Conservation (phyloP, 2,888 invertebrate species). For the Ptychoptera contaminata region DNA sequence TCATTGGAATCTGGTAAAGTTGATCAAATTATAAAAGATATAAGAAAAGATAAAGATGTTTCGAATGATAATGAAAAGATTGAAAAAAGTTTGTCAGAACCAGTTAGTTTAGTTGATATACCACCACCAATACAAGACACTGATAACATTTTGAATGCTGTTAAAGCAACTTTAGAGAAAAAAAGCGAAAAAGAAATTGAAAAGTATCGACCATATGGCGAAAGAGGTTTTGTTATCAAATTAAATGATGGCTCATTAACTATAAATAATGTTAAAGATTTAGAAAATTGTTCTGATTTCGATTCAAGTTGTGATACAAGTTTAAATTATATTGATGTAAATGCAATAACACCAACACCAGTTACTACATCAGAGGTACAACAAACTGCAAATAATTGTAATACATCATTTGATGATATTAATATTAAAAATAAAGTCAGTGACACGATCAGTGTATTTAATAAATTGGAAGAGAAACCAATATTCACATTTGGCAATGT, state of each 20-base stretch:
- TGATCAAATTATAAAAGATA: too few relatives aligned
- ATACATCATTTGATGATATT: too few relatives aligned
- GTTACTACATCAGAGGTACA: not conserved
- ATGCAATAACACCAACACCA: conserved; percentile 11
- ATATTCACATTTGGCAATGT: not conserved
- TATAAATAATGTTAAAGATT: conserved; percentile 26
- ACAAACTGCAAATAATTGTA: too few relatives aligned
- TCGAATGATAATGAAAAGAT: conserved; percentile 8
- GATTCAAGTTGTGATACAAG: conserved; percentile 32
- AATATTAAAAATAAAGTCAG: too few relatives aligned
- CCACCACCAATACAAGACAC: conserved; percentile 13
- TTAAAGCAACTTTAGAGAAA: conserved; percentile 20
- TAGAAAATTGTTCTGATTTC: conserved; percentile 29
- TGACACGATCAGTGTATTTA: not conserved
- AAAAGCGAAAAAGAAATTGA: conserved; percentile 12
- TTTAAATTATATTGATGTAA: conserved; percentile 27
- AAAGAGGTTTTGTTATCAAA: conserved; percentile 28
- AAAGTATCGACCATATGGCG: conserved; percentile 22
- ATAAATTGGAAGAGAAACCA: conserved; percentile 1
- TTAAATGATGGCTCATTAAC: conserved; percentile 24
- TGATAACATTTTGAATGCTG: conserved; percentile 21
- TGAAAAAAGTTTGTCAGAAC: conserved; percentile 6
- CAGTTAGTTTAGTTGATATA: conserved; percentile 9
- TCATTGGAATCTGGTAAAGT: conserved; percentile 1
- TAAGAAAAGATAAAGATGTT: too few relatives aligned